These are phyloP conservation scores for Halocaridina rubra DNA, from an alignment of 2,888 invertebrate species.

Conservation along the genomic window DNA sequence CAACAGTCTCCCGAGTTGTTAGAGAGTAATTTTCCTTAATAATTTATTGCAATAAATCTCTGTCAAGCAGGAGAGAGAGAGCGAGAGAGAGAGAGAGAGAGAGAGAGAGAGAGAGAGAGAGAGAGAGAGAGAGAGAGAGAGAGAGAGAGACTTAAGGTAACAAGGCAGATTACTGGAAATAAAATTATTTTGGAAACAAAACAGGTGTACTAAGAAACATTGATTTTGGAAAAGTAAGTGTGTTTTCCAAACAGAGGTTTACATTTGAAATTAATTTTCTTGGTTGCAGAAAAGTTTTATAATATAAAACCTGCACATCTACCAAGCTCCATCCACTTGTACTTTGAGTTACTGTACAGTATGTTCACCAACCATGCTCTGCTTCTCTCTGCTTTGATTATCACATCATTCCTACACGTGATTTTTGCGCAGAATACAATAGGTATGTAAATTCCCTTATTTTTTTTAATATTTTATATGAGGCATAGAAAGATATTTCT, in stretches of 20 bases:
- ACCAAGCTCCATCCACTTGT: too few relatives aligned
- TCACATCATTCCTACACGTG: too few relatives aligned
- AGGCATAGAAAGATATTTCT: not conserved
- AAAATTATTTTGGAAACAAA: not conserved
- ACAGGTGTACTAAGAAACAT: too few relatives aligned
- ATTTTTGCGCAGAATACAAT: too few relatives aligned
- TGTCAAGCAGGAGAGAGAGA: not conserved
- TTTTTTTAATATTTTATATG: not conserved
- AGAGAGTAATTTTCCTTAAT: not conserved
- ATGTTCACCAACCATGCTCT: too few relatives aligned
- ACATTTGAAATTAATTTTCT: not conserved
- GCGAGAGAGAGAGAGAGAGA: not conserved
- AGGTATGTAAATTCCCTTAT: too few relatives aligned
- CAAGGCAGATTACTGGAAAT: not conserved
- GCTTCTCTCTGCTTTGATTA: not conserved
- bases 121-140: not conserved
- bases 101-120: not conserved
- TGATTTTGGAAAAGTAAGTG: not conserved
- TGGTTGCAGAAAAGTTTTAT: not conserved
- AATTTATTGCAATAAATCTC: not conserved
- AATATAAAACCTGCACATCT: too few relatives aligned
- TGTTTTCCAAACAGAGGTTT: not conserved
- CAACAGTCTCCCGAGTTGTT: not conserved
- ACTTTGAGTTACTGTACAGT: too few relatives aligned
- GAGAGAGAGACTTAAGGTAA: not conserved